phyloP scores from a whole-genome alignment of 2,113 vertebrate species.

The Onychostoma macrolepis region DNA sequence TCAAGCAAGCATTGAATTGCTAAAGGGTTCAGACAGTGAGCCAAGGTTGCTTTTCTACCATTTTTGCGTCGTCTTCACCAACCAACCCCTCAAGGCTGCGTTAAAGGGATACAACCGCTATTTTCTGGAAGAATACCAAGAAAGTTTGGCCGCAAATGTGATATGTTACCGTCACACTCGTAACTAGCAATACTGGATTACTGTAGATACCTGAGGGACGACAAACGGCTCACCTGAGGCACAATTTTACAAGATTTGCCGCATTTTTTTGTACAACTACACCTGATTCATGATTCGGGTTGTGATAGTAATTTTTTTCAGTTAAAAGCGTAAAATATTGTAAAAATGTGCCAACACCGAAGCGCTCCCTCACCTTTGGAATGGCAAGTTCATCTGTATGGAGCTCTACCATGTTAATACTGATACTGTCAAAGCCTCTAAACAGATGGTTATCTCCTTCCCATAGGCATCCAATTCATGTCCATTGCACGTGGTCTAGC shows the following conservation, averaged over 20 bases:
- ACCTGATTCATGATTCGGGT: not conserved
- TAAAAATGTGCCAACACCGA: not conserved
- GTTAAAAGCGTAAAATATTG: not conserved
- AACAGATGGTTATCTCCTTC: conserved; percentile 13
- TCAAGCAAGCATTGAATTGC: not conserved
- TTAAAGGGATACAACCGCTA: conserved; percentile 54
- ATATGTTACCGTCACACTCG: conserved; percentile 6
- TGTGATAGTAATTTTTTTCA: not conserved
- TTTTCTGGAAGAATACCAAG: conserved; percentile 31
- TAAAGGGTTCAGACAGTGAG: conserved; percentile 33
- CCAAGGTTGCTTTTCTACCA: conserved; percentile 27
- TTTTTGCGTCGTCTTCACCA: not conserved
- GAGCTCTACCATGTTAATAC: conserved; percentile 26
- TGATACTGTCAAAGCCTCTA: conserved; percentile 41
- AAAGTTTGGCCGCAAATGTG: conserved; percentile 23
- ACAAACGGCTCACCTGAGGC: not conserved
- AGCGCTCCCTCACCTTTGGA: not conserved
- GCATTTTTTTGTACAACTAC: not conserved
- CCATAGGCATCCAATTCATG: conserved; percentile 8
- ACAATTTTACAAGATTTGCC: conserved; percentile 5
- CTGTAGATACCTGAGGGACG: conserved; percentile 1
- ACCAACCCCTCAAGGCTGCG: conserved; percentile 16
- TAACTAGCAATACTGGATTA: conserved; percentile 25
- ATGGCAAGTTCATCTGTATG: not conserved
- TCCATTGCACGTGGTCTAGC: conserved; percentile 39